phyloP scores from a whole-genome alignment of 1,140 invertebrate genomes.

The Caenorhabditis inopinata region DNA sequence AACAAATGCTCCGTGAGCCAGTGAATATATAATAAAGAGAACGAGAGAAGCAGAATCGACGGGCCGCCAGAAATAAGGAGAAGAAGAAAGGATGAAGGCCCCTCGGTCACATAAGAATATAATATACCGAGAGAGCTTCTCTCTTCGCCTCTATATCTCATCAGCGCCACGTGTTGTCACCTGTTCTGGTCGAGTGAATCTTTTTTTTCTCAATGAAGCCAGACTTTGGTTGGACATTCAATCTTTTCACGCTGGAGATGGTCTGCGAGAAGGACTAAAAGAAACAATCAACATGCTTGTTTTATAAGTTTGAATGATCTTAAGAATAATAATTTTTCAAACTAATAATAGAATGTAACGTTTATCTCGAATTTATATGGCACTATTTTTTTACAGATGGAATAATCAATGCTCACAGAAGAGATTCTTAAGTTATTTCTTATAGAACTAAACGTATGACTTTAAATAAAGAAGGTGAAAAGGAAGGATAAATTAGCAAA shows the following conservation, averaged over 20 bases:
- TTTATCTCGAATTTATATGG: too few species aligned
- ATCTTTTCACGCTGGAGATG: neutral
- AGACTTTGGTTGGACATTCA: neutral
- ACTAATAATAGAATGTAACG: too few species aligned
- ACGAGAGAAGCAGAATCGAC: slow-evolving; percentile 1
- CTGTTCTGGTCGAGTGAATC: neutral
- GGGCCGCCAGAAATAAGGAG: slow-evolving; percentile 8
- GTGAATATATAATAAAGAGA: slow-evolving; percentile 4
- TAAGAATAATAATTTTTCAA: too few species aligned
- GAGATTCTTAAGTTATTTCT: too few species aligned
- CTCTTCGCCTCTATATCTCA: neutral
- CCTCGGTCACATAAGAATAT: neutral
- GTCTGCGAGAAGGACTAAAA: too few species aligned
- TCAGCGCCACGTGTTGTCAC: neutral
- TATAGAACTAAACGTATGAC: too few species aligned
- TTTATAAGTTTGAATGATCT: too few species aligned
- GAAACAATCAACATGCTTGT: too few species aligned
- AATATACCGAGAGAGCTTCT: neutral
- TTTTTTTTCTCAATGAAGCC: neutral
- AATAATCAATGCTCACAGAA: too few species aligned
- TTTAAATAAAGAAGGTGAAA: too few species aligned
- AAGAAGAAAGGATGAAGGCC: slow-evolving; percentile 11
- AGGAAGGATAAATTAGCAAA: too few species aligned
- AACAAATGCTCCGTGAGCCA: neutral
- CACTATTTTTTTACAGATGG: too few species aligned